These are phyloP conservation scores for Sphinx pinastri DNA, from an alignment of 2,888 invertebrate species.

Conservation along the genomic window DNA sequence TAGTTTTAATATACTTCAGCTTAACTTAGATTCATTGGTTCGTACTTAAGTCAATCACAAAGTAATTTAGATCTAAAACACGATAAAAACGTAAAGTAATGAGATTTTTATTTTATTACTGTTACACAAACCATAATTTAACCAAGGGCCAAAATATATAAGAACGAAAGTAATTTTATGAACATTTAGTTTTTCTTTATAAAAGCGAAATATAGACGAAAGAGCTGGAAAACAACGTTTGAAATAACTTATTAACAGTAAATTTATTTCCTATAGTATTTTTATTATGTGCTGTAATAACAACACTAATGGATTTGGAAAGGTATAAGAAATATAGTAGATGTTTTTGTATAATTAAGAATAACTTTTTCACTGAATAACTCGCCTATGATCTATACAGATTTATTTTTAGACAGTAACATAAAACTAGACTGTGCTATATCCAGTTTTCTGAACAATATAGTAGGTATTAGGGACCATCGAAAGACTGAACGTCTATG, in stretches of 20 bases:
- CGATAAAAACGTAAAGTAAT: slow-evolving; percentile 1
- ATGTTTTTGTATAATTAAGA: too few species aligned
- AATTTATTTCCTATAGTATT: background rate
- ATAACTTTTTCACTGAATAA: too few species aligned
- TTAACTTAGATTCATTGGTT: background rate
- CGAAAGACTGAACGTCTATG: too few species aligned
- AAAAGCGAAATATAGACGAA: background rate
- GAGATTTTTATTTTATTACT: background rate
- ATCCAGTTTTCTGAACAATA: too few species aligned
- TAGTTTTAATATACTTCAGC: background rate
- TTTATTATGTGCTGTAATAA: background rate
- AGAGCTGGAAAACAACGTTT: background rate
- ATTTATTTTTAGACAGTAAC: too few species aligned
- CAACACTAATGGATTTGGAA: too few species aligned
- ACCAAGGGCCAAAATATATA: background rate
- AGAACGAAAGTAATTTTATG: background rate
- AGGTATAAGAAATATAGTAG: too few species aligned
- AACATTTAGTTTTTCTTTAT: background rate
- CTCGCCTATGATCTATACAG: too few species aligned
- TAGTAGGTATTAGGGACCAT: too few species aligned
- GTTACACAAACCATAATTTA: background rate
- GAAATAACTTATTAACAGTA: background rate
- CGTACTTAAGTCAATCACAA: background rate
- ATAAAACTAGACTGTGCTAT: too few species aligned
- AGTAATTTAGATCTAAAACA: slow-evolving; percentile 1